Evolutionary conservation across 2,113 vertebrate species (phyloP).

Genomic region (Podarcis cretensis): DNA sequence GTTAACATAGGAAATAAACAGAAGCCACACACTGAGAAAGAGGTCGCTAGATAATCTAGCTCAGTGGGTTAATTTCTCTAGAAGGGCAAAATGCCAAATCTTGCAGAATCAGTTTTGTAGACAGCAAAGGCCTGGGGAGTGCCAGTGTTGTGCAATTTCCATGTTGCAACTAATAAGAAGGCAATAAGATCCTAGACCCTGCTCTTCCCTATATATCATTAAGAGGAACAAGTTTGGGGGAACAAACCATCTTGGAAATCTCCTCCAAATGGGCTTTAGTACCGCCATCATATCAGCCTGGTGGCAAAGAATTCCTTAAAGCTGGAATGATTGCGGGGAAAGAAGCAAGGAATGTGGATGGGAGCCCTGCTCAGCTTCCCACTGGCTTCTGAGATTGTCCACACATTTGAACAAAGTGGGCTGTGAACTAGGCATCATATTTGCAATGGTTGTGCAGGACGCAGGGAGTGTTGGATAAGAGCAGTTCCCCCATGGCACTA

Average conservation of each 20-base stretch:
- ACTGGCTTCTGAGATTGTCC: neutral
- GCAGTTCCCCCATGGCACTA: neutral
- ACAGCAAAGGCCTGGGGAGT: too few relatives aligned
- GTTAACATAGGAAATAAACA: neutral
- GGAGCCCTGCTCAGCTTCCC: neutral
- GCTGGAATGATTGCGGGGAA: neutral
- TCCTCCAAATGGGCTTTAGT: neutral
- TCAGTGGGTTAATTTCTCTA: neutral
- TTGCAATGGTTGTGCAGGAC: neutral
- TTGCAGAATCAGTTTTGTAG: neutral
- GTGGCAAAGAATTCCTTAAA: neutral
- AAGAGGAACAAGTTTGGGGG: neutral
- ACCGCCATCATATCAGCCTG: neutral
- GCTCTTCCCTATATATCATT: neutral
- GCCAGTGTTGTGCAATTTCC: neutral
- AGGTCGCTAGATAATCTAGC: neutral
- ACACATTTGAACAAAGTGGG: neutral
- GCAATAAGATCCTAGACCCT: neutral
- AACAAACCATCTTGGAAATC: neutral
- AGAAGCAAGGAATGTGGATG: neutral
- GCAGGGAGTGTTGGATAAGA: neutral
- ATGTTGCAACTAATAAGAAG: neutral
- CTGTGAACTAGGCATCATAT: neutral
- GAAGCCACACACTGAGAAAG: neutral
- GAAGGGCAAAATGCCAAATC: neutral